These are phyloP conservation scores for Fundulus diaphanus DNA, from an alignment of 2,797 vertebrate genomes.

Conservation along the genomic window DNA sequence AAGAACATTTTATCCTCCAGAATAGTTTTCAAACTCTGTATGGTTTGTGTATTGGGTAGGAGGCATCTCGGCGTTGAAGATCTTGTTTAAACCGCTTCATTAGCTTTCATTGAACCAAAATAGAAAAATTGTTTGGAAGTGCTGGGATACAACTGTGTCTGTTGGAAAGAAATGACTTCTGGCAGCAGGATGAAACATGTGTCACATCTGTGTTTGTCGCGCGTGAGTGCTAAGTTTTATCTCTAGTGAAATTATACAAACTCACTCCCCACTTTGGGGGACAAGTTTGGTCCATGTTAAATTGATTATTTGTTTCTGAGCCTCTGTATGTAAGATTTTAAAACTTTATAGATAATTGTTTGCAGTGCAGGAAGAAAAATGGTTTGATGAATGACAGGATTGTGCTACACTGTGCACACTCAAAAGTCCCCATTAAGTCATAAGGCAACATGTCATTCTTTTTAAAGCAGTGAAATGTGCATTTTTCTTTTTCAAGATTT, in stretches of 20 bases:
- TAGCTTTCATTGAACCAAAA: conserved; percentile 63
- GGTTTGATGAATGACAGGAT: background rate
- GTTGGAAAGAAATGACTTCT: conserved; percentile 37
- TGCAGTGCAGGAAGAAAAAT: background rate
- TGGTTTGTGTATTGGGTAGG: conserved; percentile 42
- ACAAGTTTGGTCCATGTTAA: conserved; percentile 2
- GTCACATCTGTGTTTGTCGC: conserved; percentile 5
- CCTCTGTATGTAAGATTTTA: background rate
- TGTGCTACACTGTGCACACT: background rate
- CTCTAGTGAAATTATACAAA: conserved; percentile 6
- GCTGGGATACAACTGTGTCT: conserved; percentile 23
- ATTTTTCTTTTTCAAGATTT: background rate
- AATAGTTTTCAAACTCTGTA: conserved; percentile 44
- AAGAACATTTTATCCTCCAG: conserved; percentile 39
- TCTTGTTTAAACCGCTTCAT: conserved; percentile 55
- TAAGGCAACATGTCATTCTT: no score
- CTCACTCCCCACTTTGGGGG: background rate
- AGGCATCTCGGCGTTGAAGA: conserved; percentile 49
- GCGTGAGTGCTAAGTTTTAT: conserved; percentile 7
- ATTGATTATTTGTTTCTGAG: background rate
- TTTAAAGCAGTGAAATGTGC: background rate
- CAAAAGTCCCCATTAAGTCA: no score
- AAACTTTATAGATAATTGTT: background rate
- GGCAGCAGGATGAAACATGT: conserved; percentile 18
- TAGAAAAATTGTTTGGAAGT: conserved; percentile 30